These are phyloP conservation scores for Monarcha castaneiventris DNA, from an alignment of 2,113 vertebrate species.

Conservation along the genomic window DNA sequence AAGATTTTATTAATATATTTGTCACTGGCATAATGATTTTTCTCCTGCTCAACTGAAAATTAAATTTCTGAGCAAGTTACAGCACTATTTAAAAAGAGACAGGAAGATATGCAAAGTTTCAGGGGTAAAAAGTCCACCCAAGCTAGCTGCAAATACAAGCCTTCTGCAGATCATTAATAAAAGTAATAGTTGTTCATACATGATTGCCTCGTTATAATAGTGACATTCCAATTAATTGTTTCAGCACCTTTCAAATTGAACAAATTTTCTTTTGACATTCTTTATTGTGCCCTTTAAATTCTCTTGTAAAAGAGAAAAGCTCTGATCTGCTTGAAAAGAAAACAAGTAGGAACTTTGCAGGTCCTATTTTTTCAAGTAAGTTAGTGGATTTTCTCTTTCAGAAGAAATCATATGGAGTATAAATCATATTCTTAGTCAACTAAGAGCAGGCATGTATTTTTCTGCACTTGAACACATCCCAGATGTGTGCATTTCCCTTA, in stretches of 20 bases:
- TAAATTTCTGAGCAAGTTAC: conserved; percentile 55
- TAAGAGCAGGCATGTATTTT: background rate
- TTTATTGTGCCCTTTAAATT: conserved; percentile 8
- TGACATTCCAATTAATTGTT: conserved; percentile 63
- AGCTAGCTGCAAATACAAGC: conserved; percentile 34
- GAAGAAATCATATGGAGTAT: background rate
- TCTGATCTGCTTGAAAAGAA: background rate
- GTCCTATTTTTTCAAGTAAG: background rate
- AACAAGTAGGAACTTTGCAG: background rate
- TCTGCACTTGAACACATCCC: background rate
- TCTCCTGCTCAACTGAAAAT: conserved; percentile 57
- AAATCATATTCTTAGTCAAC: background rate
- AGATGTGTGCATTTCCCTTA: background rate
- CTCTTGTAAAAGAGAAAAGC: background rate
- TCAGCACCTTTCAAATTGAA: conserved; percentile 53
- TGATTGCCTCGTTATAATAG: conserved; percentile 61
- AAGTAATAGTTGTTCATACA: conserved; percentile 61
- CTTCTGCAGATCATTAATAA: conserved; percentile 66
- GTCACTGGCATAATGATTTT: conserved; percentile 27
- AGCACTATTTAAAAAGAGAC: conserved; percentile 44
- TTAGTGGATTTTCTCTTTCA: background rate
- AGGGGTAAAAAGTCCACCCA: background rate
- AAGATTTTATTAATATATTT: conserved; percentile 50
- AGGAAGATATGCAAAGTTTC: conserved; percentile 32
- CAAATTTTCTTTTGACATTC: conserved; percentile 23